Base-by-base conservation (phyloP, 1,140 invertebrate species). In the Varroa destructor region DNA sequence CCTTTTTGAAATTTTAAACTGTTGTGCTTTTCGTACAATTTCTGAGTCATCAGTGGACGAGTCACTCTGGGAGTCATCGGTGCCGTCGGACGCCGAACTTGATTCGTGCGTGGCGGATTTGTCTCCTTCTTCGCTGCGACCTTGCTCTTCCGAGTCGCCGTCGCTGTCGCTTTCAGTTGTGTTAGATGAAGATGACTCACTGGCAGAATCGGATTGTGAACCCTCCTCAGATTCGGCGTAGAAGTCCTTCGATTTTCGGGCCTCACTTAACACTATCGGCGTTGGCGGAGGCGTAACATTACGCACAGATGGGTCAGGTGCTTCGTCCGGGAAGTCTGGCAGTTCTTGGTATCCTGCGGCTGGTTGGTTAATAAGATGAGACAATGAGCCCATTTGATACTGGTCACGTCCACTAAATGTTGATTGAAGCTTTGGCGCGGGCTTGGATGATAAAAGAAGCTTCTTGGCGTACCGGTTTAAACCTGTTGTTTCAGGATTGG, bases 371-470 rank as follows among this genome's bases (percentile, higher is more conserved):
- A 98, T 83, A 77, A 94, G 91, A 82, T 97, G 94, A 0, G 94
- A 97, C 42, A 99, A 81, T 6, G 93, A 93, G 0, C 95, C 94
- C 73, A 99, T 81, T 77, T 97, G 94, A 79, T 88, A 96, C 74
- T 89, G 86, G 75, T 91, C 88, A 14, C 87, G 83, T 75, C 85
- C 85, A 82, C 85, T 85, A 76, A 86, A 86, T 75, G 82, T 85
- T 1, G 86, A 86, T 75, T 86, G 83, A 40, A 93, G 79, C 10
- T 88, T 83, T 6, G 95, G 95, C 6, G 93, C 92, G 3, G 94
- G 95, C 80, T 98, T 98, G 6, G 88, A 85, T 0, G 89, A 86
- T 25, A 97, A 82, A 76, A 99, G 94, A 75, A 98, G 89, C 75
- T 86, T 86, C 74, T 87, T 87, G 0, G 89, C 88, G 79, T 89